phyloP scores from a whole-genome alignment of 2,888 invertebrate species.

The Podabrus alpinus region DNA sequence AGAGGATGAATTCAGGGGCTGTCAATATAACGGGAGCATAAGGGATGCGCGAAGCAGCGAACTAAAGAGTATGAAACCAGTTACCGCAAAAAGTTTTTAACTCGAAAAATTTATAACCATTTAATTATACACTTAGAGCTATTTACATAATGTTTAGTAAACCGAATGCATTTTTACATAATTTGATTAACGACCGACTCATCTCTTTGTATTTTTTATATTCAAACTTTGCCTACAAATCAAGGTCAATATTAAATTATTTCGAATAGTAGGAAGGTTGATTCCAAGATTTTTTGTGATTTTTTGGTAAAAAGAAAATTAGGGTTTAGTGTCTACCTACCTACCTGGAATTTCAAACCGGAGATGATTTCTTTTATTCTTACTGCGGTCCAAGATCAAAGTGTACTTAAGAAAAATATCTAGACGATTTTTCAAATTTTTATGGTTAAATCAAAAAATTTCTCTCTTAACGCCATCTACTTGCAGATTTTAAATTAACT shows the following conservation, averaged over 20 bases:
- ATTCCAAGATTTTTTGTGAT: not conserved
- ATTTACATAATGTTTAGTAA: not conserved
- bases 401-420: not conserved
- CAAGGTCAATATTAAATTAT: not conserved
- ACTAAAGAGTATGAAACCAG: slow-evolving; percentile 27
- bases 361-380: not conserved
- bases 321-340: not conserved
- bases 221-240: not conserved
- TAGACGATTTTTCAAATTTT: not conserved
- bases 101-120: not conserved
- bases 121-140: not conserved
- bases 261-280: not conserved
- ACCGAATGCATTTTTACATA: not conserved
- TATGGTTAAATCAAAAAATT: too few relatives aligned
- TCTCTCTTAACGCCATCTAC: not conserved
- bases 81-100: slow-evolving; percentile 27
- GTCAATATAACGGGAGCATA: slow-evolving; percentile 43
- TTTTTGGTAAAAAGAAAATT: not conserved
- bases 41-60: slow-evolving; percentile 31
- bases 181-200: not conserved
- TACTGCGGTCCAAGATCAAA: not conserved
- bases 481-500: not conserved
- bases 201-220: not conserved
- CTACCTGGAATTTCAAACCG: not conserved
- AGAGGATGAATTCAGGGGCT: slow-evolving; percentile 42